phyloP scores from a whole-genome alignment of 2,888 invertebrate genomes.

The Tigriopus californicus region DNA sequence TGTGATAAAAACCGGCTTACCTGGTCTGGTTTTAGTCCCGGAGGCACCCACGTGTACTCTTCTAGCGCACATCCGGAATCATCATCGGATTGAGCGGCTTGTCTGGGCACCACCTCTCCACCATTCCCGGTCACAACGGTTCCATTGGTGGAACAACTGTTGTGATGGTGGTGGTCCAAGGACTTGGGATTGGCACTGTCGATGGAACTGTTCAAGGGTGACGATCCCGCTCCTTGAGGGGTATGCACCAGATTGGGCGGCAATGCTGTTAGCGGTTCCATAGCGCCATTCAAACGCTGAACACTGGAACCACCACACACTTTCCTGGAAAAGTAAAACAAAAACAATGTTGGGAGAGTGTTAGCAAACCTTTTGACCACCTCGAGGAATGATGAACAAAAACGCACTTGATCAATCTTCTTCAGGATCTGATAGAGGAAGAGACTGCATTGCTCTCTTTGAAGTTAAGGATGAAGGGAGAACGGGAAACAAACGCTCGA shows the following conservation, averaged over 20 bases:
- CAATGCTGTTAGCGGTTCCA: background rate
- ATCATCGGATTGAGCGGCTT: constrained; percentile 43
- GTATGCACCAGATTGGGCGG: too few species aligned
- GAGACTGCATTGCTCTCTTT: too few species aligned
- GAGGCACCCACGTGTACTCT: constrained; percentile 96
- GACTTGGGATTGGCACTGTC: background rate
- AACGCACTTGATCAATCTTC: too few species aligned
- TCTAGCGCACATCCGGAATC: constrained; percentile 94
- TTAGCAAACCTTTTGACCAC: too few species aligned
- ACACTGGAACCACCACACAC: background rate
- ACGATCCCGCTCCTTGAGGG: background rate
- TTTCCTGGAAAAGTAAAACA: too few species aligned
- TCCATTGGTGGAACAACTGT: background rate
- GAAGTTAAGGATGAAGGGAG: too few species aligned
- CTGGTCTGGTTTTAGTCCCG: constrained; percentile 86
- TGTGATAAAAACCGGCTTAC: constrained; percentile 34
- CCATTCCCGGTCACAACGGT: background rate
- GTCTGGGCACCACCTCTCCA: background rate
- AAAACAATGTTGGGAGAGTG: too few species aligned
- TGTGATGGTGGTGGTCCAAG: background rate
- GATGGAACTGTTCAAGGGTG: background rate
- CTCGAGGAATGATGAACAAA: too few species aligned
- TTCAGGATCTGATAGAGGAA: too few species aligned
- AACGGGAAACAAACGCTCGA: too few species aligned
- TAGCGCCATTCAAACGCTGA: background rate